Percentiles rank a stretch among this genome's conserved stretches.
phyloP scores from a whole-genome alignment of 2,797 vertebrate genomes.

The Enteromius argenteus region DNA sequence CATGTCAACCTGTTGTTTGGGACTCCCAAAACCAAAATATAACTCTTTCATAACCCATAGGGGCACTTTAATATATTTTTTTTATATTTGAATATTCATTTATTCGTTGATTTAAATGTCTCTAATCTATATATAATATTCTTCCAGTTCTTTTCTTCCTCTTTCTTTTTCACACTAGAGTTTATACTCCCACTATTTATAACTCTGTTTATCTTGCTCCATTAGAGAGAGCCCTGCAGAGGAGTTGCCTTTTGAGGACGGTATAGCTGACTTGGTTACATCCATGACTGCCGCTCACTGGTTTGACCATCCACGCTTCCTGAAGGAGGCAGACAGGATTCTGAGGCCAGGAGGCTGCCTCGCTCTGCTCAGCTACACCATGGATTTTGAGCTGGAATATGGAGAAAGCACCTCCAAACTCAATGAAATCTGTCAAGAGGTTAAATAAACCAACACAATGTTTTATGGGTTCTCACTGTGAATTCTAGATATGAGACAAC shows the following conservation, averaged over 20 bases:
- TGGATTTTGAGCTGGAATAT: constrained; percentile 72
- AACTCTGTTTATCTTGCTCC: not conserved
- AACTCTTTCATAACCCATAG: too few relatives aligned
- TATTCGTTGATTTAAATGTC: too few relatives aligned
- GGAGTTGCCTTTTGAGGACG: constrained; percentile 70
- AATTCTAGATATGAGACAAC: not conserved
- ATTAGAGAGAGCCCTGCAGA: constrained; percentile 77
- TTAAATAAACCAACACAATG: constrained; percentile 52
- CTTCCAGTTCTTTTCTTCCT: too few relatives aligned
- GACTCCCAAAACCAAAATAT: too few relatives aligned
- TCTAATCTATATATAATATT: too few relatives aligned
- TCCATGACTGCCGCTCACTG: constrained; percentile 80
- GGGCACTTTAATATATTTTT: too few relatives aligned
- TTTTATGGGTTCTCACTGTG: not conserved
- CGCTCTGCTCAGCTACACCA: constrained; percentile 75
- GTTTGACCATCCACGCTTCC: constrained; percentile 76
- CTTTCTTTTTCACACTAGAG: not conserved
- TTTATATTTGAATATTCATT: too few relatives aligned
- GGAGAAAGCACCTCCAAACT: constrained; percentile 67
- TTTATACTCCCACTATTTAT: not conserved
- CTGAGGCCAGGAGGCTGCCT: constrained; percentile 78
- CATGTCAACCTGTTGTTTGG: too few relatives aligned
- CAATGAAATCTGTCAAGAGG: constrained; percentile 76
- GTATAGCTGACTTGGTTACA: constrained; percentile 73
- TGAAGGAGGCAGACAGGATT: constrained; percentile 74